phyloP scores from a whole-genome alignment of 2,113 vertebrate species.

The Rana temporaria region DNA sequence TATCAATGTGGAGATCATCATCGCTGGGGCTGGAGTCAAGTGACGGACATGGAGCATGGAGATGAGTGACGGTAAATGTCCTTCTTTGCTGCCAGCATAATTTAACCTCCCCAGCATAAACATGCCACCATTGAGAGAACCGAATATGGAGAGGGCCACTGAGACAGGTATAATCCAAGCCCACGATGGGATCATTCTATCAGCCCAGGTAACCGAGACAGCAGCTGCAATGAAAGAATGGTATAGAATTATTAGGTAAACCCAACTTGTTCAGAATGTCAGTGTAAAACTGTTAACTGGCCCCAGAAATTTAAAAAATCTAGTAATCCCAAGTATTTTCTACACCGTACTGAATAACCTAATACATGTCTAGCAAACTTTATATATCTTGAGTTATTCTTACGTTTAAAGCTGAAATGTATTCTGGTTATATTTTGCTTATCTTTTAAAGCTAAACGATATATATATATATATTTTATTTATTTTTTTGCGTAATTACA shows the following conservation, averaged over 20 bases:
- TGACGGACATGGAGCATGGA: conserved; percentile 70
- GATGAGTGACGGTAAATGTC: conserved; percentile 71
- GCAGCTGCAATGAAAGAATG: conserved; percentile 68
- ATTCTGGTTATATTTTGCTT: too few species aligned
- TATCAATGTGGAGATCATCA: conserved; percentile 70
- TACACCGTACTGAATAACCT: too few species aligned
- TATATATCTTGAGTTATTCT: too few species aligned
- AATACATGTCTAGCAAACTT: neutral
- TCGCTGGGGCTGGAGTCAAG: conserved; percentile 68
- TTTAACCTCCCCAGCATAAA: conserved; percentile 68
- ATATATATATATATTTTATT: too few species aligned
- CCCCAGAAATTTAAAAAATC: too few species aligned
- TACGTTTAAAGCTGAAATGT: too few species aligned
- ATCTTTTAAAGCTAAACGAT: too few species aligned
- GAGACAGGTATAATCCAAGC: conserved; percentile 70
- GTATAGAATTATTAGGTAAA: too few species aligned
- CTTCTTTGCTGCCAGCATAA: conserved; percentile 71
- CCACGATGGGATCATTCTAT: conserved; percentile 70
- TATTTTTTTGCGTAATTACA: too few species aligned
- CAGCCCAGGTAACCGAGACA: conserved; percentile 73
- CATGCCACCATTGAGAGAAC: conserved; percentile 70
- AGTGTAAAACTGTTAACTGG: neutral
- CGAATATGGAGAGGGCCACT: conserved; percentile 73
- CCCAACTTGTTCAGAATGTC: neutral
- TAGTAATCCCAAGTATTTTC: neutral